A percentile compares a stretch with the other conserved stretches of the same genome.
Conservation (phyloP, 2,797 vertebrate species). For the Sus cebifrons region DNA sequence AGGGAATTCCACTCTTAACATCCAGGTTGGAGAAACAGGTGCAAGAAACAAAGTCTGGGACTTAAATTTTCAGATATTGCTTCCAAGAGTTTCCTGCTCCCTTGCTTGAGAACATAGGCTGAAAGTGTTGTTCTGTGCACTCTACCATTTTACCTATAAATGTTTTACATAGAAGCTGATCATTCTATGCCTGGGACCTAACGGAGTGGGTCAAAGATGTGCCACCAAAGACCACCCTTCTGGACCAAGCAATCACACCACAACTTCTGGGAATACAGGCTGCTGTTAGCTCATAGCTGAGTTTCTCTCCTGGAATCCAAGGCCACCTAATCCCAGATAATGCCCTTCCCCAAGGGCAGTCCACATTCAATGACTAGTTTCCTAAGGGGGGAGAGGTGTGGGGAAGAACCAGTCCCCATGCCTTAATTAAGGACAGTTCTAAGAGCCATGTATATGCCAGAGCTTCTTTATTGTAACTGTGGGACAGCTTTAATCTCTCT, state of each 20-base stretch:
- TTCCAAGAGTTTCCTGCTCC: not conserved
- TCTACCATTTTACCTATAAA: not conserved
- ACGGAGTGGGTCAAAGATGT: not conserved
- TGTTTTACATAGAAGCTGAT: not conserved
- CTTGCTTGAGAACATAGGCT: not conserved
- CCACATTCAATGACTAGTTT: not conserved
- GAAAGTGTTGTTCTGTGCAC: not conserved
- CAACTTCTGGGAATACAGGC: not conserved
- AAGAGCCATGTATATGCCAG: not conserved
- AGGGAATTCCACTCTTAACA: not conserved
- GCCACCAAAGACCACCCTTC: not conserved
- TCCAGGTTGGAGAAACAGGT: not conserved
- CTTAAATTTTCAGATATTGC: not conserved
- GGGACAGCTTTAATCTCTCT: not conserved
- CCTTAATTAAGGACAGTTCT: not conserved
- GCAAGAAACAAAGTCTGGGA: not conserved
- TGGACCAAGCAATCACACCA: not conserved
- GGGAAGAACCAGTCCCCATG: not conserved
- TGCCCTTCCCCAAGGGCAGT: not conserved
- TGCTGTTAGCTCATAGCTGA: not conserved
- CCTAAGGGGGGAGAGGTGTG: not conserved
- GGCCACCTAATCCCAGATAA: not conserved
- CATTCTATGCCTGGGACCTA: not conserved
- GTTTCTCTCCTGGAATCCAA: not conserved
- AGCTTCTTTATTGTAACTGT: not conserved